Base-by-base conservation (phyloP, 2,797 vertebrate species). In the Pangasius krempfi region DNA sequence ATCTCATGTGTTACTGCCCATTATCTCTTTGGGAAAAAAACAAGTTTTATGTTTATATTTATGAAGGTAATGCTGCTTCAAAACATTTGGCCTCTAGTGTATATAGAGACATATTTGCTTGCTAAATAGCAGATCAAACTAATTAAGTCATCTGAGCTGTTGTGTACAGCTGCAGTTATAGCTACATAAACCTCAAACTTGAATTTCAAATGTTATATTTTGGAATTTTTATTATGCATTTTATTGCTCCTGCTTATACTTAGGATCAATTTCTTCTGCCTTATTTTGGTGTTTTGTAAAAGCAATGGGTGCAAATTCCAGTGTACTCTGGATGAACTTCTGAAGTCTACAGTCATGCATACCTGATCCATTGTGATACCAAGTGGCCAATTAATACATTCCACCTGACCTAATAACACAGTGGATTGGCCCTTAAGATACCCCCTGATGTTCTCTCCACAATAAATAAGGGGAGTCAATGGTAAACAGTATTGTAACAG, bases 321-420 rank as follows among this genome's bases (percentile, higher is more conserved):
- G 40, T 40, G 37, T 44, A 44, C 9, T 44, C 22, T 44, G 20
- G 22, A 27, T 44, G 37, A 75, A 47, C 22, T 44, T 9, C 20
- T 44, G 37, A 44, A 73, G 6, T 40, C 20, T 73, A 40, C 22
- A 27, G 22, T 27, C 40, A 47, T 27, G 73, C 12, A 76, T 10
- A 16, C 13, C 44, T 18, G 27, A 78, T 78, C 27, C 75, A 78
- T 8, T 78, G 13, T 16, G 75, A 52, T 3, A 52, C 30, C 14
- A 76, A n/a, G 12, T 76, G 22, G 44, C 25, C 73, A 76, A n/a
- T 16, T 30, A 78, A 78, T 76, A 52, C 75, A 78, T n/a, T 78
- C 16, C 27, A 78, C 6, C 7, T 78, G 5, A 52, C 25, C 75
- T 50, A 52, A 52, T 78, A 78, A 54, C 18, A 18, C 44, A 8